These are phyloP conservation scores for Oreochromis grahami DNA, from an alignment of 2,797 vertebrate genomes.

Conservation along the genomic window DNA sequence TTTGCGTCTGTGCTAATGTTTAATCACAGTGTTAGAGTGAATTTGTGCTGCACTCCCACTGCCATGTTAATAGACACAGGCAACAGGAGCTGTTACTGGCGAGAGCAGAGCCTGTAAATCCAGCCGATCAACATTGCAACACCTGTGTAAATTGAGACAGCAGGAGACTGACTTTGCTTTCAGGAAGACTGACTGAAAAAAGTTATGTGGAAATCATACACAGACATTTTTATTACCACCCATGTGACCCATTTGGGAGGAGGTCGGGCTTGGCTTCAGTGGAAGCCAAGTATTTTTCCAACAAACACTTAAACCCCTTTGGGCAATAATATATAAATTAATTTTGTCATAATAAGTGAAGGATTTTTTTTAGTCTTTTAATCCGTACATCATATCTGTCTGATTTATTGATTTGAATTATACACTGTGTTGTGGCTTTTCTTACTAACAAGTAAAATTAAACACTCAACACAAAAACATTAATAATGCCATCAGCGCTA, in stretches of 20 bases:
- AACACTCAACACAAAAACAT: slow-evolving; percentile 5
- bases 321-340: background rate
- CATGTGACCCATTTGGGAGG: slow-evolving; percentile 4
- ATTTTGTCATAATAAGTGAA: background rate
- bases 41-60: slow-evolving; percentile 5
- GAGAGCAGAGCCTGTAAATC: slow-evolving; percentile 10
- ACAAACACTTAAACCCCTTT: background rate
- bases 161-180: slow-evolving; percentile 10
- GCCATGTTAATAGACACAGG: background rate
- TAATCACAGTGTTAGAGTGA: background rate
- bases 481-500: slow-evolving; percentile 13
- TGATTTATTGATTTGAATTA: background rate
- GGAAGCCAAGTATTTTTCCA: background rate
- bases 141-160: slow-evolving; percentile 57
- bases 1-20: background rate
- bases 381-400: background rate
- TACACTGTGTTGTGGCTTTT: background rate
- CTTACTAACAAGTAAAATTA: background rate
- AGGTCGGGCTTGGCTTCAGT: background rate
- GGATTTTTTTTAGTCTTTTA: background rate
- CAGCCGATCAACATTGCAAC: slow-evolving; percentile 35
- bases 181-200: background rate
- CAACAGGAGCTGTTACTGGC: slow-evolving; percentile 11
- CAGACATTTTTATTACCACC: background rate
- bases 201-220: background rate